Evolutionary conservation across 2,888 invertebrate genomes (phyloP), one percentile per base, ranked within the genome.

Genomic region (Nemapogon koenigi): DNA sequence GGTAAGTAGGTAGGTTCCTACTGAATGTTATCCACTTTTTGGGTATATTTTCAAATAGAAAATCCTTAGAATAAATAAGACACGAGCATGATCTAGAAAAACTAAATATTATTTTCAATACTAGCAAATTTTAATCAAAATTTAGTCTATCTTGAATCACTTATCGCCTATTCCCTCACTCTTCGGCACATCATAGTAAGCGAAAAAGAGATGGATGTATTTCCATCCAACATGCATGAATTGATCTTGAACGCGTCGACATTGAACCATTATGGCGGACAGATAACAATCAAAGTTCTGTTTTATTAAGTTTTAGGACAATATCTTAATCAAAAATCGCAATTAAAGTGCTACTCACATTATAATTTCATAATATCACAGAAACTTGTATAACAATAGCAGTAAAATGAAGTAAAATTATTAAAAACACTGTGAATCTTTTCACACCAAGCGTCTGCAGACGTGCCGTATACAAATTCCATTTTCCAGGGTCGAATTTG

Each of bases 381-480:
- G n/a, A n/a, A n/a, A n/a, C n/a, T n/a, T n/a, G n/a, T n/a, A n/a
- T n/a, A n/a, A n/a, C n/a, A n/a, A 29, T 22, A 13, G 13, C 11
- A 3, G 11, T 19, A 19, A 33, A 33, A 33, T 13, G 18, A 19
- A 18, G 14, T 33, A 33, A 33, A 33, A 4, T 33, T 6, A 18
- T 19, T 19, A 33, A 19, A 33, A 33, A 33, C 19, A 33, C 33
- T 33, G 17, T 16, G 4, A 33, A 33, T 13, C 33, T 33, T 31
- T 18, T 19, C 62, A 57, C 55, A 55, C 55, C 61, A 68, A 63
- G 68, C 58, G 62, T 19, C 18, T 6, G 19, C n/a, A 8, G 3
- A 33, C 64, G 61, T 73, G 75, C 75, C 73, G 73, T 72, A 68
- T 63, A 66, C 66, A 60, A 70, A 68, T 69, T 66, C 62, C 57